These are phyloP conservation scores for Centrocercus urophasianus DNA, from an alignment of 2,113 vertebrate species.

Conservation along the genomic window DNA sequence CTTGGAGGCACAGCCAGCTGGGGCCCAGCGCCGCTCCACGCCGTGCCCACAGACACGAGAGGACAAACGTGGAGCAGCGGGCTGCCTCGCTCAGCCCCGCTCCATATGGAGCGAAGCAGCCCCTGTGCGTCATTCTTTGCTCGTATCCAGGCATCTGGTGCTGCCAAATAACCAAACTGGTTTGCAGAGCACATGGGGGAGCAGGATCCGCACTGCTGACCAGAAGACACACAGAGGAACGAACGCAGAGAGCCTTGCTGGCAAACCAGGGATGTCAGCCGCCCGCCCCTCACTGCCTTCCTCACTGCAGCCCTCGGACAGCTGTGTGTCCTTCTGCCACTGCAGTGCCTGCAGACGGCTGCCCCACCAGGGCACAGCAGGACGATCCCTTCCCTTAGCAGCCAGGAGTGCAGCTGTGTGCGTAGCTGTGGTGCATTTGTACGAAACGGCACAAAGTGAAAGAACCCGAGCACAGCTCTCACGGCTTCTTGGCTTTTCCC, in stretches of 20 bases:
- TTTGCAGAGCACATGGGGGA: not conserved
- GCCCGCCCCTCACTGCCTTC: too few relatives aligned
- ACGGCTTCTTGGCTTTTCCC: not conserved
- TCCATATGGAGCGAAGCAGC: not conserved
- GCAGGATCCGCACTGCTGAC: not conserved
- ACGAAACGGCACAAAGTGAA: not conserved
- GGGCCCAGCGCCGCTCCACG: not conserved
- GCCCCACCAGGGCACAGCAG: too few relatives aligned
- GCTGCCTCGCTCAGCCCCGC: not conserved
- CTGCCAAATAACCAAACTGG: accelerated
- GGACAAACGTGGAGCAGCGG: not conserved
- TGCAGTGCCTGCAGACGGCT: too few relatives aligned
- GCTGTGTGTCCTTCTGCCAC: too few relatives aligned
- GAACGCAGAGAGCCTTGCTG: not conserved
- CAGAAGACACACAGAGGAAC: not conserved
- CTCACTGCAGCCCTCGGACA: too few relatives aligned
- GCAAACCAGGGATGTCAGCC: too few relatives aligned
- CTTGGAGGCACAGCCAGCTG: not conserved
- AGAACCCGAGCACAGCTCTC: not conserved
- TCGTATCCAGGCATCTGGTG: not conserved
- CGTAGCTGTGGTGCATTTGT: not conserved
- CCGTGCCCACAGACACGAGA: not conserved
- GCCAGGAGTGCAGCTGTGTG: too few relatives aligned
- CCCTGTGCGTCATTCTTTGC: not conserved
- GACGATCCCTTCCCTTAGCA: too few relatives aligned